Conservation (phyloP, 2,888 invertebrate species). For the Holacanthella duospinosa region DNA sequence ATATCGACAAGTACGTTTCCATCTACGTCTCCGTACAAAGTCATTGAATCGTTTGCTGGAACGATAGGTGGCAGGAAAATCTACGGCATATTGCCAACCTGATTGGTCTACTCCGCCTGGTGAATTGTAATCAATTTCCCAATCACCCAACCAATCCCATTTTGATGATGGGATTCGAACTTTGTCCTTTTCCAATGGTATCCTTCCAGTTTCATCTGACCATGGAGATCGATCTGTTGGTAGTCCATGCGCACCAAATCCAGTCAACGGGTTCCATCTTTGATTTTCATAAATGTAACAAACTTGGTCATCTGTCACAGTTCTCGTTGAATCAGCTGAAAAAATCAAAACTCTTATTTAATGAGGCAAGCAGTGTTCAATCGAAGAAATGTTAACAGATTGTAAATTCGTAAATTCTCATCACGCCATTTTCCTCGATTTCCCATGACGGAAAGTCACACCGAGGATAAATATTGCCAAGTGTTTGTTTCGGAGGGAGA, state of each 20-base stretch:
- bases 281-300: constrained; percentile 83
- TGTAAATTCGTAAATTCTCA: too few relatives aligned
- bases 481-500: too few relatives aligned
- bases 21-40: constrained; percentile 71
- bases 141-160: constrained; percentile 86
- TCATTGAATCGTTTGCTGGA: constrained; percentile 76
- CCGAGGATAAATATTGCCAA: too few relatives aligned
- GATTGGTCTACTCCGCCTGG: constrained; percentile 81
- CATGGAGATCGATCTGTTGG: constrained; percentile 81
- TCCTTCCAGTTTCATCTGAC: constrained; percentile 77
- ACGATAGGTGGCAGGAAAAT: constrained; percentile 79
- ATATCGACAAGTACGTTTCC: constrained; percentile 72
- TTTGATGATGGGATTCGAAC: constrained; percentile 73
- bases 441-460: too few relatives aligned
- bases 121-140: constrained; percentile 83
- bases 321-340: constrained; percentile 12
- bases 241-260: constrained; percentile 68
- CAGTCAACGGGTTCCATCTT: constrained; percentile 83
- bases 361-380: too few relatives aligned
- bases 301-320: constrained; percentile 64
- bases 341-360: too few relatives aligned
- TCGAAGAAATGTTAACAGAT: too few relatives aligned
- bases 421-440: too few relatives aligned
- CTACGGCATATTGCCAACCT: constrained; percentile 91
- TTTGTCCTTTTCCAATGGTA: constrained; percentile 72